A percentile compares a stretch with the other conserved stretches of the same genome.
Evolutionary conservation across 1,140 invertebrate genomes (phyloP).

Genomic region (Polyergus mexicanus): DNA sequence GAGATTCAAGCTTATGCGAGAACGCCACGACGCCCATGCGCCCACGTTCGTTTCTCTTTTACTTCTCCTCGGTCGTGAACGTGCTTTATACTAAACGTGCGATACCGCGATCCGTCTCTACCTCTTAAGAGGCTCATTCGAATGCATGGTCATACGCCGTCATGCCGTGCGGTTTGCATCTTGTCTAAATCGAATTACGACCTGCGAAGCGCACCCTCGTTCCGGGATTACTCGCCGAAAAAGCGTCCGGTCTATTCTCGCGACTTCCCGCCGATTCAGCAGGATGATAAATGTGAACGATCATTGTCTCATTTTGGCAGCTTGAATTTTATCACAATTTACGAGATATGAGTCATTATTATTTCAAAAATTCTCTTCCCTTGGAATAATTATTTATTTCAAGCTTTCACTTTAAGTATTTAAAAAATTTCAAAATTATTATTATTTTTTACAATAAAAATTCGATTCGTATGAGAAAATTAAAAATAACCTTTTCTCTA

Average conservation of each 20-base stretch:
- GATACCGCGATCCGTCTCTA: conserved; percentile 55
- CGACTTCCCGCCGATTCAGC: conserved; percentile 27
- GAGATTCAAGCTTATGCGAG: conserved; percentile 46
- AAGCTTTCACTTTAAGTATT: background rate
- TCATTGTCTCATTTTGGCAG: background rate
- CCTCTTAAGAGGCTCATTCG: conserved; percentile 78
- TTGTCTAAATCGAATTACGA: conserved; percentile 56
- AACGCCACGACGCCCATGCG: background rate
- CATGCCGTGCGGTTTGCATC: conserved; percentile 60
- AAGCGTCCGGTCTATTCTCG: conserved; percentile 13
- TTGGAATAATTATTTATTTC: background rate
- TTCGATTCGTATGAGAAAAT: background rate
- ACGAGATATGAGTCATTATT: background rate
- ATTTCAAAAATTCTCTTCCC: background rate
- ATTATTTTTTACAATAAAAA: background rate
- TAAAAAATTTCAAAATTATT: background rate
- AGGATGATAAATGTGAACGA: conserved; percentile 24
- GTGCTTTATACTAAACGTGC: conserved; percentile 66
- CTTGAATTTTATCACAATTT: background rate
- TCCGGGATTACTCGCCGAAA: conserved; percentile 44
- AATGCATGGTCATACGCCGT: conserved; percentile 78
- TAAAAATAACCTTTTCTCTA: background rate
- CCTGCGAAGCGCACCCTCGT: conserved; percentile 1
- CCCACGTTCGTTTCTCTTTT: background rate
- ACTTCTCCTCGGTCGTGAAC: conserved; percentile 65